These are phyloP conservation scores for Scartelaos histophorus DNA, from an alignment of 2,113 vertebrate species.

Conservation along the genomic window DNA sequence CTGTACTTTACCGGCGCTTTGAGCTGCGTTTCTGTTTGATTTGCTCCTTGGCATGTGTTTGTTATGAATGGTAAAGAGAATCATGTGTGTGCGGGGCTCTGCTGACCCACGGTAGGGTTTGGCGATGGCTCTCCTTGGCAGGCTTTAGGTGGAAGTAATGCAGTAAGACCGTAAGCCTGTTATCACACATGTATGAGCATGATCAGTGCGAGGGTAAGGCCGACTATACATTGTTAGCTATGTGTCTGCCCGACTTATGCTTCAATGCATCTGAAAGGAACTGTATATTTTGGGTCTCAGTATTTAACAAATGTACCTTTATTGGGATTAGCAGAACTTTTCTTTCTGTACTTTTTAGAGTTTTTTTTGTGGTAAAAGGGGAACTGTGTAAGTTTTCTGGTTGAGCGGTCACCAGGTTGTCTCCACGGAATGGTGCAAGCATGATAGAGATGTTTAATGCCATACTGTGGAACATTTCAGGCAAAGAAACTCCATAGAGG, in stretches of 20 bases:
- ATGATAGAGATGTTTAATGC: too few relatives aligned
- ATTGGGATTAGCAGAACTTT: background rate
- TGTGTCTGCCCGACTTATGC: background rate
- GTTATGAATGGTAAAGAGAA: slow-evolving; percentile 39
- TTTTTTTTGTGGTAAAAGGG: too few relatives aligned
- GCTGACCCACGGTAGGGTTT: slow-evolving; percentile 39
- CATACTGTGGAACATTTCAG: too few relatives aligned
- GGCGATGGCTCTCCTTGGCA: slow-evolving; percentile 62
- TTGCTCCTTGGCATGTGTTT: slow-evolving; percentile 29
- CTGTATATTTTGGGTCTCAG: background rate
- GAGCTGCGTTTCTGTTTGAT: slow-evolving; percentile 37
- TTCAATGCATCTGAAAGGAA: too few relatives aligned
- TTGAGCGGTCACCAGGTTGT: too few relatives aligned
- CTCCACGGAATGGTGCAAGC: too few relatives aligned
- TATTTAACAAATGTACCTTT: background rate
- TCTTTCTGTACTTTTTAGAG: background rate
- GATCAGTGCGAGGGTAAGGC: slow-evolving; percentile 17
- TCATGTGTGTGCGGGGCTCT: slow-evolving; percentile 18
- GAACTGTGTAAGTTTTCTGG: too few relatives aligned
- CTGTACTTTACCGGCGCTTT: background rate
- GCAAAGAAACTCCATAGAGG: too few relatives aligned
- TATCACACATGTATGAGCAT: slow-evolving; percentile 69
- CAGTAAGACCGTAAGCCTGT: slow-evolving; percentile 69
- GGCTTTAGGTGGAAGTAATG: slow-evolving; percentile 49
- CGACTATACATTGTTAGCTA: slow-evolving; percentile 11